Percentiles rank a stretch among this genome's conserved stretches.
Evolutionary conservation across 2,113 vertebrate species (phyloP).

Genomic region (Pogona vitticeps): DNA sequence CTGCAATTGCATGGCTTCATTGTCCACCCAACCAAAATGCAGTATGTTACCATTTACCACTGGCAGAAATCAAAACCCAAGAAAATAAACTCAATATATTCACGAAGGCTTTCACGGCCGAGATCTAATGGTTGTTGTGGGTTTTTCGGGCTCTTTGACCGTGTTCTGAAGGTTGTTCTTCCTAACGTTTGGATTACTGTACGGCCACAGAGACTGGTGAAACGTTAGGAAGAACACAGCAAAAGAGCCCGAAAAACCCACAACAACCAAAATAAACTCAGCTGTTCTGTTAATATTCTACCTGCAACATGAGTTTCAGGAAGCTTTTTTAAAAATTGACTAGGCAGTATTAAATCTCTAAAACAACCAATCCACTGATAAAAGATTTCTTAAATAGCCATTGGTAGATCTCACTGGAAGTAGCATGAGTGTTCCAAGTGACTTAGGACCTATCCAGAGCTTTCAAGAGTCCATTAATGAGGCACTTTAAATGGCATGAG

Average conservation of each 20-base stretch:
- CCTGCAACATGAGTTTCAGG: not conserved
- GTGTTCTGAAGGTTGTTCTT: too few relatives aligned
- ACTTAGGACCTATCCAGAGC: not conserved
- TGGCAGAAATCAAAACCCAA: not conserved
- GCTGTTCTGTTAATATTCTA: not conserved
- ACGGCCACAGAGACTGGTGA: too few relatives aligned
- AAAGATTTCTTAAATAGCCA: not conserved
- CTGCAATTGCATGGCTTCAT: not conserved
- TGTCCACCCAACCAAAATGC: conserved; percentile 3
- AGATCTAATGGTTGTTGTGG: too few relatives aligned
- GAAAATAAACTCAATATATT: not conserved
- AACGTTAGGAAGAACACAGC: too few relatives aligned
- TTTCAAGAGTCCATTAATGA: not conserved
- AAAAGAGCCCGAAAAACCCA: too few relatives aligned
- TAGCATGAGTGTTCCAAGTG: not conserved
- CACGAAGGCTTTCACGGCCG: too few relatives aligned
- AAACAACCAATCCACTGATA: not conserved
- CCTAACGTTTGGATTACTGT: too few relatives aligned
- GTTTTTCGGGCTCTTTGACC: too few relatives aligned
- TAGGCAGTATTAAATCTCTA: not conserved
- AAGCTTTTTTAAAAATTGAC: not conserved
- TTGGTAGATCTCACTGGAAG: not conserved
- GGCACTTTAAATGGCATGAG: not conserved
- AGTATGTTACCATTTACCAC: not conserved
- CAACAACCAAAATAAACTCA: too few relatives aligned